phyloP scores from a whole-genome alignment of 2,888 invertebrate genomes.

The Cryptophagus acutangulus region DNA sequence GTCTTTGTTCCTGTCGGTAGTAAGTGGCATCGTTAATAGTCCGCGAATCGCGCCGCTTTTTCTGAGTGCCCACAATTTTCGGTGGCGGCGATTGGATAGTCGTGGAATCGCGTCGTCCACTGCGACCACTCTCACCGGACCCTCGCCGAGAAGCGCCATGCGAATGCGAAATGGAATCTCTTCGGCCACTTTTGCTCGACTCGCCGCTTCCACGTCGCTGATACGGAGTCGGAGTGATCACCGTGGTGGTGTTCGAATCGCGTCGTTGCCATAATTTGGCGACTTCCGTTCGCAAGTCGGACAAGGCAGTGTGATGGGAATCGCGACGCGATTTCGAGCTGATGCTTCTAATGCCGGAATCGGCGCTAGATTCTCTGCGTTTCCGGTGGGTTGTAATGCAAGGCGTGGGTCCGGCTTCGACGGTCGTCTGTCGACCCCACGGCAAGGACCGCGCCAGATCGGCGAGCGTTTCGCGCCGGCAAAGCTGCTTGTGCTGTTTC shows the following conservation, averaged over 20 bases:
- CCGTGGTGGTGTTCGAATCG: constrained; percentile 56
- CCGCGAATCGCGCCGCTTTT: constrained; percentile 57
- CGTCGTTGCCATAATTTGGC: constrained; percentile 66
- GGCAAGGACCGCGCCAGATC: constrained; percentile 81
- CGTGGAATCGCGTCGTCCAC: constrained; percentile 64
- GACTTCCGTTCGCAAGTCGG: constrained; percentile 67
- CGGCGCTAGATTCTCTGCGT: constrained; percentile 82
- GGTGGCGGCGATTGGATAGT: constrained; percentile 52
- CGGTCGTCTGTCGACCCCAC: constrained; percentile 66
- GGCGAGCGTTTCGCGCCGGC: constrained; percentile 80
- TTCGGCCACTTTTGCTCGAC: constrained; percentile 48
- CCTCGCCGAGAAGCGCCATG: constrained; percentile 58
- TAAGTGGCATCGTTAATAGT: constrained; percentile 49
- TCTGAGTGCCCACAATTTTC: constrained; percentile 58
- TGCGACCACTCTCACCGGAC: constrained; percentile 64
- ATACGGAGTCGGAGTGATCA: constrained; percentile 43
- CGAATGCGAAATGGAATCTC: constrained; percentile 60
- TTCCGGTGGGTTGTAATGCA: constrained; percentile 54
- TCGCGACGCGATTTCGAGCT: constrained; percentile 70
- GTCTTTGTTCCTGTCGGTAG: constrained; percentile 63
- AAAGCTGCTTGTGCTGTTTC: constrained; percentile 62
- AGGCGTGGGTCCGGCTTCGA: constrained; percentile 48
- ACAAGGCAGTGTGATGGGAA: constrained; percentile 60
- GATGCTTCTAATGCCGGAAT: constrained; percentile 70
- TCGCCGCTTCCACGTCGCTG: constrained; percentile 59